Evolutionary conservation across 1,140 invertebrate genomes (phyloP).

Genomic region (Trichonephila clavipes): DNA sequence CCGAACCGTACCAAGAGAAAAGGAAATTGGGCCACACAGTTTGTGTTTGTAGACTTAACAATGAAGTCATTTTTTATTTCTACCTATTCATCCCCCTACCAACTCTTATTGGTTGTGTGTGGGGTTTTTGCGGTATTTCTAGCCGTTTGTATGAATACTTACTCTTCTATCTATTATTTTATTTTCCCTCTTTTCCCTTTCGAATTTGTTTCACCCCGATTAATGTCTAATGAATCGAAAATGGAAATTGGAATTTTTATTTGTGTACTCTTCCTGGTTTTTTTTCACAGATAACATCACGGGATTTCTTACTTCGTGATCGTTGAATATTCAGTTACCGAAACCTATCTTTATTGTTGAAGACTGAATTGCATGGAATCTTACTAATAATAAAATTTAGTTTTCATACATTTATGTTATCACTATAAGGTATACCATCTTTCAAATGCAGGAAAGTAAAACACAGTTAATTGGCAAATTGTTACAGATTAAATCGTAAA

Average conservation of each 20-base stretch:
- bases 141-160: neutral
- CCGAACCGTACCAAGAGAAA: conserved; percentile 35
- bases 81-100: neutral
- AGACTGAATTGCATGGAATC: neutral
- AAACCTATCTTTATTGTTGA: conserved; percentile 23
- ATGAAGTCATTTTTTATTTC: conserved; percentile 56
- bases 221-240: conserved; percentile 50
- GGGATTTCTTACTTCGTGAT: neutral
- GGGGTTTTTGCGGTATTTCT: neutral
- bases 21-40: conserved; percentile 64
- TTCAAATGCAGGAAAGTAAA: too few relatives aligned
- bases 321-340: neutral
- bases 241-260: neutral
- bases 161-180: neutral
- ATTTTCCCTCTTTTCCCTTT: conserved; percentile 31
- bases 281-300: neutral
- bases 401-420: neutral
- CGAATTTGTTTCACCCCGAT: conserved; percentile 20
- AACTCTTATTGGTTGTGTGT: neutral
- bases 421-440: too few relatives aligned
- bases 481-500: too few relatives aligned
- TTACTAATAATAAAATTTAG: neutral
- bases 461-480: too few relatives aligned
- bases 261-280: neutral
- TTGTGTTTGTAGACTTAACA: conserved; percentile 70